phyloP scores from a whole-genome alignment of 2,888 invertebrate species.

The Sesia bembeciformis region DNA sequence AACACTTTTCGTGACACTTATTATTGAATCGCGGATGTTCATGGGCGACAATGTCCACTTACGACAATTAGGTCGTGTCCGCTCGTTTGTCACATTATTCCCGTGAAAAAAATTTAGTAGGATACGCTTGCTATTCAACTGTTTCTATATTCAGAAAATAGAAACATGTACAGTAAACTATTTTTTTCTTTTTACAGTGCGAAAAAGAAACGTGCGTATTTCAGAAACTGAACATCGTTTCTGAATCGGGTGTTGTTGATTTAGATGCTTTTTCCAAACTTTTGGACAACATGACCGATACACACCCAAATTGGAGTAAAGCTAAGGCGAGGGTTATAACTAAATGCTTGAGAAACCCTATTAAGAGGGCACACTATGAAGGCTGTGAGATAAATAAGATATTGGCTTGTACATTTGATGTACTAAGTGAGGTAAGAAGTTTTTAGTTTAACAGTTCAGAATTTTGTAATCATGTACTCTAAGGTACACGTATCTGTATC shows the following conservation, averaged over 20 bases:
- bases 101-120: too few species aligned
- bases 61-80: too few species aligned
- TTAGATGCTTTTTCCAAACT: constrained; percentile 36
- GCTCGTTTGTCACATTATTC: too few species aligned
- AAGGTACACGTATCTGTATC: too few species aligned
- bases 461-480: too few species aligned
- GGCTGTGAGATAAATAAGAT: constrained; percentile 51
- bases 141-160: too few species aligned
- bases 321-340: constrained; percentile 47
- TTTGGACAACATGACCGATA: constrained; percentile 39
- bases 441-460: background rate
- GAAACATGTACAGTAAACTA: background rate
- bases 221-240: constrained; percentile 34
- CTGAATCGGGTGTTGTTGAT: constrained; percentile 29
- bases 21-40: too few species aligned
- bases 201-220: constrained; percentile 50
- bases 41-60: too few species aligned
- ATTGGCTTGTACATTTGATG: constrained; percentile 49
- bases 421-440: constrained; percentile 46
- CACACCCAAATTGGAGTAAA: constrained; percentile 36
- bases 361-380: constrained; percentile 23
- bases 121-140: too few species aligned
- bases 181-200: constrained; percentile 32
- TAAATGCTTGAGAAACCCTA: constrained; percentile 35
- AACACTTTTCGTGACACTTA: too few species aligned